A percentile compares a stretch with the other conserved stretches of the same genome.
These are phyloP conservation scores for Copidosoma floridanum DNA, from an alignment of 1,140 invertebrate genomes.

Conservation along the genomic window DNA sequence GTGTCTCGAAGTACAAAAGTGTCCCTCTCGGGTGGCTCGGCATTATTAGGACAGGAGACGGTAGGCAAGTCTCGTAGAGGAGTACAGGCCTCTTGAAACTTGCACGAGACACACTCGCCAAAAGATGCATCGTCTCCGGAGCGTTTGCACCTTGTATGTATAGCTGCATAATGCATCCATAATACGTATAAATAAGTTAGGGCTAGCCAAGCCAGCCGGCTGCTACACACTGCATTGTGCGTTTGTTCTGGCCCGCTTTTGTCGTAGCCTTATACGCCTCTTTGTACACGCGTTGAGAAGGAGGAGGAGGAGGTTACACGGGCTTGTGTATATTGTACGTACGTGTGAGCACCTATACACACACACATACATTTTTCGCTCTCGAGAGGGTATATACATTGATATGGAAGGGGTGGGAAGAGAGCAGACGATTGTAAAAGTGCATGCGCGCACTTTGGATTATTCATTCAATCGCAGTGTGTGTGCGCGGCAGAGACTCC, in stretches of 20 bases:
- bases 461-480: constrained; percentile 16
- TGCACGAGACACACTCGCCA: constrained; percentile 21
- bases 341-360: too few relatives aligned
- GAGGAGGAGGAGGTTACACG: too few relatives aligned
- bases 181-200: constrained; percentile 35
- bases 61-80: background rate
- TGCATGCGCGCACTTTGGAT: constrained; percentile 12
- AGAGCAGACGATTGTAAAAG: constrained; percentile 22
- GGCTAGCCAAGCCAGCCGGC: constrained; percentile 15
- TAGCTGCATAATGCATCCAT: constrained; percentile 33
- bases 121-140: constrained; percentile 23
- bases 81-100: constrained; percentile 23
- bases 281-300: too few relatives aligned
- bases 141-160: background rate
- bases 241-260: too few relatives aligned
- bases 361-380: too few relatives aligned
- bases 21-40: too few relatives aligned
- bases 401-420: background rate
- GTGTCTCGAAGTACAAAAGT: too few relatives aligned
- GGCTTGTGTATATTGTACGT: too few relatives aligned
- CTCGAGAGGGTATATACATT: background rate
- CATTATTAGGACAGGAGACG: background rate
- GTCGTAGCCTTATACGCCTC: constrained; percentile 10
- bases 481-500: background rate
- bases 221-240: background rate